A percentile compares a stretch with the other conserved stretches of the same genome.
These are phyloP conservation scores for Eclectus roratus DNA, from an alignment of 2,113 vertebrate genomes.

Conservation along the genomic window DNA sequence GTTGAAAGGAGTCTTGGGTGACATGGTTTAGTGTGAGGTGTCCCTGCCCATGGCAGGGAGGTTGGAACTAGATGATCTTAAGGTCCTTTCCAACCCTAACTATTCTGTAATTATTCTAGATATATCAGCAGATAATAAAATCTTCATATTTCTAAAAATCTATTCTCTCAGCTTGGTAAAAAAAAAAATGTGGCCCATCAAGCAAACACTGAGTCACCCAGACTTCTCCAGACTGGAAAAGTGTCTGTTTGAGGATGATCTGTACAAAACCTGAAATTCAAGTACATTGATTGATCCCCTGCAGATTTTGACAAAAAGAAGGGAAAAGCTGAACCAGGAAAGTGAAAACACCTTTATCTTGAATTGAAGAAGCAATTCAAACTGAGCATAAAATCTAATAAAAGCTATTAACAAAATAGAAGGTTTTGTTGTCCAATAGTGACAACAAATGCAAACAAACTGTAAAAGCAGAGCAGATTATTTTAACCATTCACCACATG, in stretches of 20 bases:
- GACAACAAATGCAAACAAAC: neutral
- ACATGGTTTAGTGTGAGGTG: neutral
- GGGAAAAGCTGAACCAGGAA: neutral
- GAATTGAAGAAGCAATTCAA: neutral
- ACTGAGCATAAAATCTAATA: neutral
- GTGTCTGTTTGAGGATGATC: neutral
- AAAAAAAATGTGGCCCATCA: neutral
- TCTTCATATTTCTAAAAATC: neutral
- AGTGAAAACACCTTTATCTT: neutral
- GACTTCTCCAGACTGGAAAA: neutral
- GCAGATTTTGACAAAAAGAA: neutral
- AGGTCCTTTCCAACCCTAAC: neutral
- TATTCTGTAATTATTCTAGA: neutral
- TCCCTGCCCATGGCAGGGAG: no score
- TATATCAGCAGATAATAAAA: neutral
- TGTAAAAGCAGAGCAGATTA: neutral
- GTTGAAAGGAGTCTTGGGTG: neutral
- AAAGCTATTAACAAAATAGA: neutral
- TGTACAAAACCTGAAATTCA: neutral
- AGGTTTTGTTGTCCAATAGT: neutral
- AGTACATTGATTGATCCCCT: neutral
- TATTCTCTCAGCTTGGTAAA: neutral
- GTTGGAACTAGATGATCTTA: neutral
- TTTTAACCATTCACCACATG: neutral
- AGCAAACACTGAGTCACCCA: neutral